Evolutionary conservation across 2,113 vertebrate species (phyloP), one percentile per base, ranked within the genome.

Genomic region (Proteles cristata): DNA sequence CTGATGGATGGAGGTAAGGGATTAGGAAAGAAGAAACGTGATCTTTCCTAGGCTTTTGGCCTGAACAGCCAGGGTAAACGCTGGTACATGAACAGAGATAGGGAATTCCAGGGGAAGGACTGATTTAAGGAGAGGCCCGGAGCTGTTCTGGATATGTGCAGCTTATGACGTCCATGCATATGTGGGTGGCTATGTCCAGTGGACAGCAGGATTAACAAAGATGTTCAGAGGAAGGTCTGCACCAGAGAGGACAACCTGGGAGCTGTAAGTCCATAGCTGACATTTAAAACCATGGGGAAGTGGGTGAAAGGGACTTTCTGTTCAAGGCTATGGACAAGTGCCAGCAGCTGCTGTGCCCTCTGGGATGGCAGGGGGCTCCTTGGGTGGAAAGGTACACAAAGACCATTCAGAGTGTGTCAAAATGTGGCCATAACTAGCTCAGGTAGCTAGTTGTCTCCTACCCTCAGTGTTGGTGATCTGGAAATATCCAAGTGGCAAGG

Each of bases 161-260:
- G 25, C 48, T 2, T 45, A n/a, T n/a, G 39, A 8, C 1, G 23
- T 8, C 39, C 39, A 3, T 33, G 45, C 35, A 58, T 11, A 28
- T 16, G 1, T 12, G 43, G n/a, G 48, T 4, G 35, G 39, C 17
- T 25, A 2, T 1, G 12, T 8, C 2, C 11, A 28, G 50, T 0
- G 19, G 35, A 23, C 12, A 35, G 76, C 2, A 10, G 69, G 77
- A 50, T 21, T 16, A 48, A 14, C 66, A 63, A 48, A 65, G 48
- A 39, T 31, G 31, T 16, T 93, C 45, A 33, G 19, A 19, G 11
- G 48, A n/a, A n/a, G 65, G 17, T 50, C 12, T 53, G 50, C 0
- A 1, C 25, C 77, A 4, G 10, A 61, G 10, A 50, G 0, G 23
- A 35, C 73, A 25, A 11, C 31, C 3, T 33, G 58, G 23, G 65